Conservation (phyloP, 2,113 vertebrate genomes). For the Bubo blakistoni region DNA sequence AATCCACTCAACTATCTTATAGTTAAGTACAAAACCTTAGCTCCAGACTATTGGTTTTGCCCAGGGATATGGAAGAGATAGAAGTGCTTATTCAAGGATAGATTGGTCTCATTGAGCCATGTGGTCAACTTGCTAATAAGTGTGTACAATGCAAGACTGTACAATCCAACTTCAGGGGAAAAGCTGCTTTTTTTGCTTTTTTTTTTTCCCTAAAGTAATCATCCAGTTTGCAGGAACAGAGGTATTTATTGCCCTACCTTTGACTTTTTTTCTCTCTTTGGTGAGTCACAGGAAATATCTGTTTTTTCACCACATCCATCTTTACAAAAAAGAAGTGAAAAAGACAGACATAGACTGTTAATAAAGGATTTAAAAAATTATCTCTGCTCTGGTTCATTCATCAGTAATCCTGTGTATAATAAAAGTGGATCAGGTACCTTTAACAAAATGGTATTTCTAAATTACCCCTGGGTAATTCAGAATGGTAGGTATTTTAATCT, state of each 20-base stretch:
- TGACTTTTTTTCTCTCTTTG: not conserved
- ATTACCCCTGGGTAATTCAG: slow-evolving; percentile 33
- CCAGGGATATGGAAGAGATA: slow-evolving; percentile 28
- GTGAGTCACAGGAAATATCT: not conserved
- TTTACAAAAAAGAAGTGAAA: not conserved
- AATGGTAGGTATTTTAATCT: slow-evolving; percentile 52
- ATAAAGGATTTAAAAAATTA: not conserved
- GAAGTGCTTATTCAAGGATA: not conserved
- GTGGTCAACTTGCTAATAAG: not conserved
- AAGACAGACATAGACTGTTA: not conserved
- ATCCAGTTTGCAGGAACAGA: not conserved
- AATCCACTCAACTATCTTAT: slow-evolving; percentile 52
- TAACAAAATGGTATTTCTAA: slow-evolving; percentile 31
- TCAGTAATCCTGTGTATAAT: not conserved
- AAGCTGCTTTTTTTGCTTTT: not conserved
- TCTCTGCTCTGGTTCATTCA: not conserved
- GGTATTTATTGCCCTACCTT: not conserved
- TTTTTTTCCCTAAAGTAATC: not conserved
- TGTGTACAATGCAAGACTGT: not conserved
- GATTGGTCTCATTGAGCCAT: not conserved
- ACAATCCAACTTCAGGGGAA: not conserved
- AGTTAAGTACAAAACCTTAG: slow-evolving; percentile 57
- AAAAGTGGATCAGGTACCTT: slow-evolving; percentile 26
- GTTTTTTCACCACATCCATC: not conserved
- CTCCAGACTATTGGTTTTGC: slow-evolving; percentile 45